A percentile compares a stretch with the other conserved stretches of the same genome.
Evolutionary conservation across 1,140 invertebrate species (phyloP).

Genomic region (Samia ricini): DNA sequence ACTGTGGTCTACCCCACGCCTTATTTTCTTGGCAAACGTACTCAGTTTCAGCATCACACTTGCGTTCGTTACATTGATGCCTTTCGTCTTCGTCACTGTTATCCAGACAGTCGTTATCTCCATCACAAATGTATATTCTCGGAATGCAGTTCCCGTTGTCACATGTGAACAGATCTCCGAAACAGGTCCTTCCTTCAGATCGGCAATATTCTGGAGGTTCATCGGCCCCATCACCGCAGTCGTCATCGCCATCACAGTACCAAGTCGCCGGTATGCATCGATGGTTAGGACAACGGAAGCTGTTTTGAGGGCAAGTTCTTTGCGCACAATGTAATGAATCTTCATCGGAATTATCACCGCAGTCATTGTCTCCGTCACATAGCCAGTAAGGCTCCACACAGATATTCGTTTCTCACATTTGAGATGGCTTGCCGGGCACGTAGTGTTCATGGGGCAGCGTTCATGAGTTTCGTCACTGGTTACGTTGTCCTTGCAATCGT

Average conservation of each 20-base stretch:
- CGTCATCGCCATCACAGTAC: constrained; percentile 94
- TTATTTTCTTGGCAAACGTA: constrained; percentile 95
- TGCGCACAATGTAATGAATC: constrained; percentile 93
- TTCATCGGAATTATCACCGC: constrained; percentile 97
- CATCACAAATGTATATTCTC: constrained; percentile 97
- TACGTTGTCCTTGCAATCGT: constrained; percentile 95
- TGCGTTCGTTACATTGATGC: constrained; percentile 94
- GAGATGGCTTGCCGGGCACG: constrained; percentile 91
- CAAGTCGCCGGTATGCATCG: constrained; percentile 94
- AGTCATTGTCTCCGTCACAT: constrained; percentile 96
- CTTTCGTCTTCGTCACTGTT: constrained; percentile 94
- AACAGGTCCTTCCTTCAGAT: constrained; percentile 95
- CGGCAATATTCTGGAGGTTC: constrained; percentile 95
- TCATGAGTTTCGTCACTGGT: constrained; percentile 95
- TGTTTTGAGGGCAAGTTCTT: constrained; percentile 93
- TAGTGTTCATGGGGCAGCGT: constrained; percentile 90
- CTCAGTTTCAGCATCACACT: constrained; percentile 94
- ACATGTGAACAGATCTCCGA: constrained; percentile 96
- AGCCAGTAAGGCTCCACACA: constrained; percentile 97
- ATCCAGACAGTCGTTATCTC: constrained; percentile 94
- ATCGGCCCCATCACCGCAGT: constrained; percentile 93
- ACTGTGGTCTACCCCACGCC: constrained; percentile 93
- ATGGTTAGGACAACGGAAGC: constrained; percentile 93
- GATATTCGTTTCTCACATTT: constrained; percentile 96
- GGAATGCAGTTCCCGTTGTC: constrained; percentile 98